Percentiles rank a stretch among this genome's conserved stretches.
These are phyloP conservation scores for Merluccius polli DNA, from an alignment of 2,797 vertebrate species.

Conservation along the genomic window DNA sequence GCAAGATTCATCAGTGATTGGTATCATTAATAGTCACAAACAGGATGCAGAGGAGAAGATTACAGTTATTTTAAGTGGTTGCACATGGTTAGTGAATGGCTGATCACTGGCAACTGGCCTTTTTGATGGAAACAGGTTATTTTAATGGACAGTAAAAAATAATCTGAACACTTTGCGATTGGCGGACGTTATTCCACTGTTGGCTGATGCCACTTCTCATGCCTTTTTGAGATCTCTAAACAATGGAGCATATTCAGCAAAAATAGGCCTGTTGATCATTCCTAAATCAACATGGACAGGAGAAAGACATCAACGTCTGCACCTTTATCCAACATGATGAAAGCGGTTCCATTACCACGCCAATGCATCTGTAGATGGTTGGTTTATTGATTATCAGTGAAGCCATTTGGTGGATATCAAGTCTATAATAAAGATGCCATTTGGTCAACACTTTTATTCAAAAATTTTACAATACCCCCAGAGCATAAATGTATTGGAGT, in stretches of 20 bases:
- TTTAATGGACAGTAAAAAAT: slow-evolving; percentile 25
- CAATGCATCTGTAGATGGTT: neutral
- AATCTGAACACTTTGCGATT: slow-evolving; percentile 31
- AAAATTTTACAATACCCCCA: too few relatives aligned
- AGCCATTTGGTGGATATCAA: too few relatives aligned
- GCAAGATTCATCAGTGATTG: slow-evolving; percentile 27
- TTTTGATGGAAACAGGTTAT: neutral
- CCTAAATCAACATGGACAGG: neutral
- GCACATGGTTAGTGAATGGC: slow-evolving; percentile 9
- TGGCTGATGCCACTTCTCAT: too few relatives aligned
- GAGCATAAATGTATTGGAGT: neutral
- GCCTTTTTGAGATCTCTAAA: neutral
- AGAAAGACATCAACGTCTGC: neutral
- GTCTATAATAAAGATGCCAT: neutral
- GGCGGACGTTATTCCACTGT: slow-evolving; percentile 9
- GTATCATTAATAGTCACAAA: slow-evolving; percentile 21
- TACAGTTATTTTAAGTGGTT: slow-evolving; percentile 44
- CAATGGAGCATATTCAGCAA: neutral
- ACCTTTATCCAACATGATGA: neutral
- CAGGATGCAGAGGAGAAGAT: neutral
- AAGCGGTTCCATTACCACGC: neutral
- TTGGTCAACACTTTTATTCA: neutral
- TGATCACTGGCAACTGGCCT: too few relatives aligned
- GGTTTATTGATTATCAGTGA: neutral
- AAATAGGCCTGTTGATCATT: neutral